Evolutionary conservation across 2,797 vertebrate genomes (phyloP), one percentile per base, ranked within the genome.

Genomic region (Aviceda cuculoides): DNA sequence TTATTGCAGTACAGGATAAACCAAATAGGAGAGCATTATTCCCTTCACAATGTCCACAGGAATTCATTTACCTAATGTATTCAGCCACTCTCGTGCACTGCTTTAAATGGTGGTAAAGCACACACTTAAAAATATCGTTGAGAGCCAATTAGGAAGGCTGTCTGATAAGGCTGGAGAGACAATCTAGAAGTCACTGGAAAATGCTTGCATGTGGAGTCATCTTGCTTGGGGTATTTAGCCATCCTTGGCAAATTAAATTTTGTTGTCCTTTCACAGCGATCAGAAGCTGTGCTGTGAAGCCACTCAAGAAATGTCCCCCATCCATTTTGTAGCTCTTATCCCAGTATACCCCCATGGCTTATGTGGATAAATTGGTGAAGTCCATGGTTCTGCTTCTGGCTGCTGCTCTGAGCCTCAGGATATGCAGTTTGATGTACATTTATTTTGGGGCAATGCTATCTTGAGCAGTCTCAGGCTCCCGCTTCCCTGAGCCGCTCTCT

Each of bases 1-100:
- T 97, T 97, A 97, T 94, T 97, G 90, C 90, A 90, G 77, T 49
- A 62, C 31, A 33, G 73, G 91, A 87, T 93, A 94, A 83, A 73
- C 92, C 82, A 46, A 91, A 84, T 24, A n/a, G 77, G 75, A 95
- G 91, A 65, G 59, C 81, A 75, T 95, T 95, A 83, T 96, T 95
- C 90, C 82, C 26, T 18, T 44, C 89, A 93, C 78, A 88, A 35
- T 91, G 95, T 91, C 96, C 90, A 72, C 85, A 90, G 72, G 73
- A 93, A 84, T 97, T 85, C 20, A 29, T 97, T 90, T 95, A 79
- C 95, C 87, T 95, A 71, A 88, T 88, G 70, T 70, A 70, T 89
- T 90, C 89, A 53, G 46, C 19, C 26, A 82, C 58, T 86, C 67
- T 68, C 44, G 49, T 63, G 68, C 71, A 2, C 52, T 71, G 61